A percentile compares a stretch with the other conserved stretches of the same genome.
These are phyloP conservation scores for Temnothorax nylanderi DNA, from an alignment of 1,140 invertebrate species.

Conservation along the genomic window DNA sequence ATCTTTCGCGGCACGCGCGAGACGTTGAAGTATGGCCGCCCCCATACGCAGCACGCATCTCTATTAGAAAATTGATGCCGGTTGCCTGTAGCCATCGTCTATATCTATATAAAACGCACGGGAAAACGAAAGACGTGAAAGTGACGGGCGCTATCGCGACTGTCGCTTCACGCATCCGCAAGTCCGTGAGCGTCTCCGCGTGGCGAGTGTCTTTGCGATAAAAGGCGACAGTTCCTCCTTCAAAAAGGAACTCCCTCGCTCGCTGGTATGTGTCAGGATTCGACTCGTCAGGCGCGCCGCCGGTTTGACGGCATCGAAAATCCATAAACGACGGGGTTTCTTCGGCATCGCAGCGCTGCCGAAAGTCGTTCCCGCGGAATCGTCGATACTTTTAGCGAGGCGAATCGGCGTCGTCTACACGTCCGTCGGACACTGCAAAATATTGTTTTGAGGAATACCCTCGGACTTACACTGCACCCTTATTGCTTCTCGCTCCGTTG, in stretches of 20 bases:
- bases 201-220: conserved; percentile 57
- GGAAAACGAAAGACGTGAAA: conserved; percentile 23
- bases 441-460: conserved; percentile 75
- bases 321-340: conserved; percentile 67
- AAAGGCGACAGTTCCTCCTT: conserved; percentile 59
- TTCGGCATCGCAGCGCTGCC: conserved; percentile 27
- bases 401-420: conserved; percentile 33
- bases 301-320: conserved; percentile 72
- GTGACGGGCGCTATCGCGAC: conserved; percentile 39
- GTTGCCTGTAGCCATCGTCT: conserved; percentile 3
- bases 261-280: conserved; percentile 40
- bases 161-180: conserved; percentile 61
- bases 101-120: neutral
- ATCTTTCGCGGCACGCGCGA: conserved; percentile 42
- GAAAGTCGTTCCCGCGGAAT: conserved; percentile 48
- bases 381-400: conserved; percentile 62
- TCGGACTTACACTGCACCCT: conserved; percentile 68
- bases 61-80: conserved; percentile 52
- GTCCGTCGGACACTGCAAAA: conserved; percentile 65
- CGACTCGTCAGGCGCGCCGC: conserved; percentile 63
- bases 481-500: conserved; percentile 75
- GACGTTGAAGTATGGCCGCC: conserved; percentile 9
- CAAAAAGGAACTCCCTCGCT: conserved; percentile 61
- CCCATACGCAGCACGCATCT: conserved; percentile 28
- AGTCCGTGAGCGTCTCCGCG: conserved; percentile 40